A percentile compares a stretch with the other conserved stretches of the same genome.
Evolutionary conservation across 64 coral and sea anemone species (phyloP).

Genomic region (Pocillopora verrucosa): DNA sequence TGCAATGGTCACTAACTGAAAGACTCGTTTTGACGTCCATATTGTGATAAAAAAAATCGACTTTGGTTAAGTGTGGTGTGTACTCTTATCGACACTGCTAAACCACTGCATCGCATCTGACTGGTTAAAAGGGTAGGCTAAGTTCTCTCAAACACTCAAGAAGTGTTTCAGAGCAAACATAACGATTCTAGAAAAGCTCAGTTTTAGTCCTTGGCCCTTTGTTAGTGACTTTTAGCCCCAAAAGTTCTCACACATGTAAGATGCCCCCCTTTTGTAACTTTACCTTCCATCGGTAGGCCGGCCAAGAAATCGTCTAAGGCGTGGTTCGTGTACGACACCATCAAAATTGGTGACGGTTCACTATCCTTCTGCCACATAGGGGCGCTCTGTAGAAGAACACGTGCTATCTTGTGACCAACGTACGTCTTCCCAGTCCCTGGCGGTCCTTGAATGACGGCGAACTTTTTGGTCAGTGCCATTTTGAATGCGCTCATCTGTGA

Average conservation of each 20-base stretch:
- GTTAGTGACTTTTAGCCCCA: background rate
- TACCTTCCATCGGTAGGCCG: slow-evolving; percentile 31
- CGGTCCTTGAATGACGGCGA: slow-evolving; percentile 90
- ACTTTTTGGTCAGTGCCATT: slow-evolving; percentile 56
- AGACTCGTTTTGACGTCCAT: no score
- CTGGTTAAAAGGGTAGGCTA: no score
- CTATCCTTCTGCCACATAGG: slow-evolving; percentile 45
- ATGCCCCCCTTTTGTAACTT: background rate
- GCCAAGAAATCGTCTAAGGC: slow-evolving; percentile 88
- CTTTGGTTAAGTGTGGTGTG: no score
- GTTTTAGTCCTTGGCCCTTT: background rate
- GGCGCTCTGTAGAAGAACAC: slow-evolving; percentile 54
- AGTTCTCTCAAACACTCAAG: no score
- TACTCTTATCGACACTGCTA: no score
- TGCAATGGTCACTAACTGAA: no score
- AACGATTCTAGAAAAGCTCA: no score
- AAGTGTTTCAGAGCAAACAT: no score
- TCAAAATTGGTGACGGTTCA: slow-evolving; percentile 61
- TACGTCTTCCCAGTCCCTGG: slow-evolving; percentile 93
- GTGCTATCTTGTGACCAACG: slow-evolving; percentile 85
- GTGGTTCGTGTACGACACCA: slow-evolving; percentile 92
- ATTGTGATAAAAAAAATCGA: no score
- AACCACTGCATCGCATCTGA: no score
- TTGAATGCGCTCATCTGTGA: slow-evolving; percentile 33
- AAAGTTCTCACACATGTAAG: no score